Base-by-base conservation (phyloP, 2,797 vertebrate species). In the Pangasius sanitwongsei region DNA sequence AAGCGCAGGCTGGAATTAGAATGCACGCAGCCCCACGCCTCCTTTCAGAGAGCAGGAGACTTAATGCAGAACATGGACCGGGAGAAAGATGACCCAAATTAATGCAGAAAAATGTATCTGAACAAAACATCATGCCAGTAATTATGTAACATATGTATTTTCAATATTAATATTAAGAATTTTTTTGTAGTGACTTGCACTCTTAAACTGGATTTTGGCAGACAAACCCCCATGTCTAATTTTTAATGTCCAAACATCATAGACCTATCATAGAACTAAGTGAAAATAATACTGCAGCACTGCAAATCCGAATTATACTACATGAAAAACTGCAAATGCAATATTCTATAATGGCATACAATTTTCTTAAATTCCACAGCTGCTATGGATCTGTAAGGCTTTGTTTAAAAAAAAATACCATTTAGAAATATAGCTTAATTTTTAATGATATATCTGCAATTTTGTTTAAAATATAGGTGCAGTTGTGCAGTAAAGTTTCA, bases 1-100 rank as follows among this genome's bases (percentile, higher is more conserved):
- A 80, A 93, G 94, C 94, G 91, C 91, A 94, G 94, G 93, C 94
- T 93, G 91, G 94, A 95, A 96, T 96, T 96, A 95, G 92, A 95
- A 96, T 96, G 94, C 92, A 90, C 86, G 59, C 88, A 87, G 92
- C 93, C 92, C 92, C 84, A 92, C 91, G 93, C 94, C 91, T 93
- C 91, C 89, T 69, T 92, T 92, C 92, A 94, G 92, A 93, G 85
- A 93, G 93, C 94, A 65, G 59, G 37, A 48, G 37, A n/a, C 81
- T 93, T 92, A 92, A 93, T 92, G 89, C 87, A 86, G 92, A 90
- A 93, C 93, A 93, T 93, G 89, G 91, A 93, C 93, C 92, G 91
- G 91, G 94, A 95, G 94, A 92, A 92, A 93, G 92, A 95, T 94
- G 93, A 96, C 93, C 93, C 93, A 89, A 91, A 91, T 90, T 93